A percentile compares a stretch with the other conserved stretches of the same genome.
Evolutionary conservation across 2,113 vertebrate genomes (phyloP).

Genomic region (Nicator chloris): DNA sequence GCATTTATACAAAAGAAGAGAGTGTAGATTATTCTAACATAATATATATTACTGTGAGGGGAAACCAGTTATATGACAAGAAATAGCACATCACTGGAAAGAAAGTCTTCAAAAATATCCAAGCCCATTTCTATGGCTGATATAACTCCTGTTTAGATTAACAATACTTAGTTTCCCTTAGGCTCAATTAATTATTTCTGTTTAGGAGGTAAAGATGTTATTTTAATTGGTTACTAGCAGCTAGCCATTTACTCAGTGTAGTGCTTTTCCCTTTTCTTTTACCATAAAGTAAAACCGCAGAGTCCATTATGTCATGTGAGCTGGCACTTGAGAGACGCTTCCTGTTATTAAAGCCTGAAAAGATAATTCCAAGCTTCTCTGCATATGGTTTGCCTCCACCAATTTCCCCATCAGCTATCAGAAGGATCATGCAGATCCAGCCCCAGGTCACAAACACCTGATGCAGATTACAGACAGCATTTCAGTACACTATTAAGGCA

Average conservation of each 20-base stretch:
- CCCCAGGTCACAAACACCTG: rapidly evolving
- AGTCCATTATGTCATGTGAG: background rate
- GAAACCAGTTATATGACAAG: background rate
- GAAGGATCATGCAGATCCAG: background rate
- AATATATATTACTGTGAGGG: background rate
- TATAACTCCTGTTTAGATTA: background rate
- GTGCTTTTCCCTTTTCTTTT: background rate
- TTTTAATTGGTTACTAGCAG: background rate
- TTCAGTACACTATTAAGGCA: background rate
- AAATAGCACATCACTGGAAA: background rate
- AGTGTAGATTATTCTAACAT: background rate
- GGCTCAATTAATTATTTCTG: background rate
- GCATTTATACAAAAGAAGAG: background rate
- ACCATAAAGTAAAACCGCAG: background rate
- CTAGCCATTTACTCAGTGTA: background rate
- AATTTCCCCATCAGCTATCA: background rate
- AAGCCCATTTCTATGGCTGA: background rate
- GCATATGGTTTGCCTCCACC: background rate
- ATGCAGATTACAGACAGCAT: background rate
- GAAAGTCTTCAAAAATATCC: background rate
- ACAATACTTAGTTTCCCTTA: background rate
- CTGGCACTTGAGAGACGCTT: background rate
- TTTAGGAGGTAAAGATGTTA: background rate
- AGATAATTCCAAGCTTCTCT: background rate
- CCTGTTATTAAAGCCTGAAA: background rate